Conservation (phyloP, 2,888 invertebrate genomes). For the Drosophila mayaguana region DNA sequence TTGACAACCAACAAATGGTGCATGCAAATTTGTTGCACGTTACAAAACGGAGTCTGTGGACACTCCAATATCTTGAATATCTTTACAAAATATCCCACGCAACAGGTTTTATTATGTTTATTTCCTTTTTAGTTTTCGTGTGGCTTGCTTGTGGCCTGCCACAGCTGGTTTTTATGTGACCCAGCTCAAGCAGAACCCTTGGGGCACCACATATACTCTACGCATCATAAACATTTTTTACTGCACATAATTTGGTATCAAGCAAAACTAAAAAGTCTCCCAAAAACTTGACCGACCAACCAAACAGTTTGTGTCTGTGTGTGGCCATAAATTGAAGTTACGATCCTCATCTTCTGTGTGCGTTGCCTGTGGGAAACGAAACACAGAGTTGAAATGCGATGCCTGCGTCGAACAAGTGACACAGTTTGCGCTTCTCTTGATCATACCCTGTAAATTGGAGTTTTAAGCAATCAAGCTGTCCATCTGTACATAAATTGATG, state of each 20-base stretch:
- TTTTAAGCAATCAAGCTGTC: too few relatives aligned
- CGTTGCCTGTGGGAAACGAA: slow-evolving; percentile 45
- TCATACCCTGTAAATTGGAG: background rate
- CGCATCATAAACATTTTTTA: slow-evolving; percentile 65
- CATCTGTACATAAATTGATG: background rate
- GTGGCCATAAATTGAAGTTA: slow-evolving; percentile 49
- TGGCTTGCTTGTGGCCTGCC: background rate
- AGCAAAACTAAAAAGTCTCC: slow-evolving; percentile 38
- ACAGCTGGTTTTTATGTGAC: slow-evolving; percentile 30
- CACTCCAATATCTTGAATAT: slow-evolving; percentile 24
- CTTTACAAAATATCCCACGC: slow-evolving; percentile 67
- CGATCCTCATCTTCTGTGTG: slow-evolving; percentile 20
- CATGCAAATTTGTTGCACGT: slow-evolving; percentile 57
- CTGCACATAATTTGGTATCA: slow-evolving; percentile 61
- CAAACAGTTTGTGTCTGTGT: slow-evolving; percentile 6
- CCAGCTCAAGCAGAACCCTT: slow-evolving; percentile 40
- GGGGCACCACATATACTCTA: slow-evolving; percentile 13
- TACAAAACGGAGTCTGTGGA: slow-evolving; percentile 39
- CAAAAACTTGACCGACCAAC: slow-evolving; percentile 23
- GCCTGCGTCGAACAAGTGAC: slow-evolving; percentile 49
- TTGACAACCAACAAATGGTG: slow-evolving; percentile 60
- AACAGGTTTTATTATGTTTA: slow-evolving; percentile 64
- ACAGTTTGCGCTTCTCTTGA: slow-evolving; percentile 36
- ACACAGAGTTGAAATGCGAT: slow-evolving; percentile 45
- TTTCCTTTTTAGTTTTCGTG: slow-evolving; percentile 6